These are phyloP conservation scores for Hydraecia micacea DNA, from an alignment of 2,888 invertebrate species.

Conservation along the genomic window DNA sequence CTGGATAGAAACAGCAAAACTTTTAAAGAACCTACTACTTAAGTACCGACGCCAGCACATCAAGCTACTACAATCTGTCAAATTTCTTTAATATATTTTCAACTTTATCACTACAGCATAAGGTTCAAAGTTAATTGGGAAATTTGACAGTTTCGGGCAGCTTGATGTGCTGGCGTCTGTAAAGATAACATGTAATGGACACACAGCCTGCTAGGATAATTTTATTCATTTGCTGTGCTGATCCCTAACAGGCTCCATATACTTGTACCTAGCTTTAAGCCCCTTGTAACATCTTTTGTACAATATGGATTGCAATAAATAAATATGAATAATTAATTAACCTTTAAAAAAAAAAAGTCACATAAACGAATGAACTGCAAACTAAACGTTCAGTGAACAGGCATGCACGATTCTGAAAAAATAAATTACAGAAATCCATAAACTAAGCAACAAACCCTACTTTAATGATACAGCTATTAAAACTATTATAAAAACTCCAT, in stretches of 20 bases:
- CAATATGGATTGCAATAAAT: neutral
- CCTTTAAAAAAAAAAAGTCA: neutral
- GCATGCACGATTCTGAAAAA: neutral
- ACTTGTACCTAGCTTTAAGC: neutral
- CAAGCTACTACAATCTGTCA: too few relatives aligned
- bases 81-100: too few relatives aligned
- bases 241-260: neutral
- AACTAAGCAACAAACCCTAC: neutral
- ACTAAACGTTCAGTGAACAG: neutral
- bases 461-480: constrained; percentile 21
- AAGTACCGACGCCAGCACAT: too few relatives aligned
- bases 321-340: neutral
- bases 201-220: neutral
- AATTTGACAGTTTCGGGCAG: too few relatives aligned
- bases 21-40: neutral
- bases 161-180: too few relatives aligned
- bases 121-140: too few relatives aligned
- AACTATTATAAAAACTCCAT: neutral
- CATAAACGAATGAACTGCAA: neutral
- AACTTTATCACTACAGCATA: too few relatives aligned
- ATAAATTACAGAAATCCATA: neutral
- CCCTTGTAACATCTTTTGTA: neutral
- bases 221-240: neutral
- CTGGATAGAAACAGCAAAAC: neutral
- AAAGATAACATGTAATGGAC: neutral